A percentile compares a stretch with the other conserved stretches of the same genome.
These are phyloP conservation scores for Coendou prehensilis DNA, from an alignment of 2,797 vertebrate species.

Conservation along the genomic window DNA sequence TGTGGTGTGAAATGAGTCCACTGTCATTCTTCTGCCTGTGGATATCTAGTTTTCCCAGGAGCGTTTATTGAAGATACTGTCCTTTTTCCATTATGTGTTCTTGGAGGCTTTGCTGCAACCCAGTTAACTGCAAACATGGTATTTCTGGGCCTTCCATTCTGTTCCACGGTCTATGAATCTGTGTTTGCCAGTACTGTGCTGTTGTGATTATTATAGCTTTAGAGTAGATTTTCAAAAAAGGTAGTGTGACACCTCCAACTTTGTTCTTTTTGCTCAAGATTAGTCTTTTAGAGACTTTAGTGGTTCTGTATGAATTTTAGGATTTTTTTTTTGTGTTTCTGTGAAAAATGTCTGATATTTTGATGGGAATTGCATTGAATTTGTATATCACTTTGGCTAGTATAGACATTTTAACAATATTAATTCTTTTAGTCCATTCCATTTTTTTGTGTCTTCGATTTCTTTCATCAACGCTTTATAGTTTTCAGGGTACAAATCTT, in stretches of 20 bases:
- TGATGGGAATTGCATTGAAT: neutral
- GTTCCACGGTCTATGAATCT: neutral
- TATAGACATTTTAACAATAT: neutral
- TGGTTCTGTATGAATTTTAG: neutral
- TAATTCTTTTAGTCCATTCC: neutral
- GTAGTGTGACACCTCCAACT: neutral
- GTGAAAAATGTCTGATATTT: neutral
- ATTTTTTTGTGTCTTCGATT: neutral
- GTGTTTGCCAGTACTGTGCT: neutral
- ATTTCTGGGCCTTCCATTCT: neutral
- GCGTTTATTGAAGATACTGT: neutral
- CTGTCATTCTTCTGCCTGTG: neutral
- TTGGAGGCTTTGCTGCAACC: neutral
- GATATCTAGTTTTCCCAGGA: neutral
- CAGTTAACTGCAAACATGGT: neutral
- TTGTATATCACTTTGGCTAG: neutral
- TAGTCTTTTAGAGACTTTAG: neutral
- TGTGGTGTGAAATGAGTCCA: neutral
- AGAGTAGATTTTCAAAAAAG: neutral
- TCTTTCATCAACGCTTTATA: neutral
- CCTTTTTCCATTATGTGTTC: neutral
- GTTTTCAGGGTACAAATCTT: neutral
- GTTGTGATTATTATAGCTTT: neutral
- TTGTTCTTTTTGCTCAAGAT: neutral
- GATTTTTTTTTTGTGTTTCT: neutral